Evolutionary conservation across 2,113 vertebrate genomes (phyloP).

Genomic region (Cebidichthys violaceus): DNA sequence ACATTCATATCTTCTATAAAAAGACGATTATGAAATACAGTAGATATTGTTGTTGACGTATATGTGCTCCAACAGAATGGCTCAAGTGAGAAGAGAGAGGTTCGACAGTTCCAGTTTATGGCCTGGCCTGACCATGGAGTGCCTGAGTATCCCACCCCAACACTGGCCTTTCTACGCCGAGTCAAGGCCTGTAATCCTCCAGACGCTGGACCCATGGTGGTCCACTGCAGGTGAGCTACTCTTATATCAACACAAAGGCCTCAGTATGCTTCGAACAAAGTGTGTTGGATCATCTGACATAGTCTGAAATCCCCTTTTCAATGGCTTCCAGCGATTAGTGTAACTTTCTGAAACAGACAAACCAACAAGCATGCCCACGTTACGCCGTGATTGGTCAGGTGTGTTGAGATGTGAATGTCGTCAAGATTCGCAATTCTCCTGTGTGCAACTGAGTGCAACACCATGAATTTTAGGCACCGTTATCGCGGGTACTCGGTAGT

Average conservation of each 20-base stretch:
- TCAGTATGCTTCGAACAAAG: neutral
- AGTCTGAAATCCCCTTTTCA: neutral
- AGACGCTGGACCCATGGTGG: constrained; percentile 95
- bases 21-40: too few relatives aligned
- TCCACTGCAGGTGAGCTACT: constrained; percentile 93
- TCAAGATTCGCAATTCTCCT: neutral
- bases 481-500: neutral
- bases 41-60: neutral
- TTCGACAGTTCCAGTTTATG: constrained; percentile 98
- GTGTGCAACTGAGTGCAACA: neutral
- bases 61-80: constrained; percentile 86
- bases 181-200: constrained; percentile 94
- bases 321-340: neutral
- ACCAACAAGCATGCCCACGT: neutral
- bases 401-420: neutral
- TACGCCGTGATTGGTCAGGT: neutral
- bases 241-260: neutral
- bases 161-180: constrained; percentile 92
- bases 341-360: neutral
- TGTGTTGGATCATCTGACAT: neutral
- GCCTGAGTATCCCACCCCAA: constrained; percentile 94
- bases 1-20: neutral
- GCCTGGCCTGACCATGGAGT: constrained; percentile 98
- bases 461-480: neutral
- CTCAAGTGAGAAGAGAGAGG: constrained; percentile 94